phyloP scores from a whole-genome alignment of 2,797 vertebrate genomes.

The Sebastes matsubarae region DNA sequence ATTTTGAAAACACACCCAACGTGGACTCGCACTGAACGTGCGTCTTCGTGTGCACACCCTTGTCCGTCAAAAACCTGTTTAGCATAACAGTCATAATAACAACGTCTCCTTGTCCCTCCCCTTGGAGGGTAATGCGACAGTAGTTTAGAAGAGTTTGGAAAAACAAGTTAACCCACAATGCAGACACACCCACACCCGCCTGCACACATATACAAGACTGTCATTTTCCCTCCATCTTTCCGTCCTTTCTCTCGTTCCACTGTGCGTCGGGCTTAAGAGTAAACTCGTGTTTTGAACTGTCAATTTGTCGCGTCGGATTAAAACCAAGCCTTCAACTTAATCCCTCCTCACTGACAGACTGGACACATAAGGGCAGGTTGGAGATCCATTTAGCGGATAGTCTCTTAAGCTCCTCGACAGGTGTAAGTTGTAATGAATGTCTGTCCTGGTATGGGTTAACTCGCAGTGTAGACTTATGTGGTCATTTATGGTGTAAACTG shows the following conservation, averaged over 20 bases:
- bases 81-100: conserved; percentile 39
- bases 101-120: conserved; percentile 33
- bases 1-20: conserved; percentile 14
- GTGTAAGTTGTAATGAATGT: conserved; percentile 68
- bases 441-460: conserved; percentile 44
- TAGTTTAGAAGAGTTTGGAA: conserved; percentile 53
- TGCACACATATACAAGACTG: background rate
- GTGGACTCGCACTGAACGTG: conserved; percentile 1
- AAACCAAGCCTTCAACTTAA: conserved; percentile 35
- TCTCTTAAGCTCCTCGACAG: conserved; percentile 66
- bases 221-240: conserved; percentile 26
- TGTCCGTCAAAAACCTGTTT: conserved; percentile 65
- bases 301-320: conserved; percentile 51
- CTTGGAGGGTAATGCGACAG: conserved; percentile 38
- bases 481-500: conserved; percentile 54
- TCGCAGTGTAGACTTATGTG: conserved; percentile 17
- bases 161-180: conserved; percentile 75
- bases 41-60: conserved; percentile 30
- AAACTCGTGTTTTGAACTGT: conserved; percentile 37
- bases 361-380: conserved; percentile 49
- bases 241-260: background rate
- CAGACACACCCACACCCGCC: conserved; percentile 59
- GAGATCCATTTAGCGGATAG: conserved; percentile 63
- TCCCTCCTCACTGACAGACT: conserved; percentile 44
- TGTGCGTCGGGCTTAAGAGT: conserved; percentile 2